Percentiles rank a stretch among this genome's conserved stretches.
These are phyloP conservation scores for Mycetomoellerius zeteki DNA, from an alignment of 1,140 invertebrate species.

Conservation along the genomic window DNA sequence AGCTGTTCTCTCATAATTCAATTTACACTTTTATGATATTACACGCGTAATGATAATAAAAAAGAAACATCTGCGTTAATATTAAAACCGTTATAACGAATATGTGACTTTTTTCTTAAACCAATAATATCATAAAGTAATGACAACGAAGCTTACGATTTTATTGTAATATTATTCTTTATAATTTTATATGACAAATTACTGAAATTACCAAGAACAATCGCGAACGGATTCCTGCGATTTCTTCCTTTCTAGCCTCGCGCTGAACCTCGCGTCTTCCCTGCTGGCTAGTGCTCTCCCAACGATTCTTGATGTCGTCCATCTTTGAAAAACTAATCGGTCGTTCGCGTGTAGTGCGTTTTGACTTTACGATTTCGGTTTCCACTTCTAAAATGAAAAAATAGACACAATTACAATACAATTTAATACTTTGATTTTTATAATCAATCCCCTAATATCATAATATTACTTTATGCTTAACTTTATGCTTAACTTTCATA, in stretches of 20 bases:
- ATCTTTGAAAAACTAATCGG: slow-evolving; percentile 94
- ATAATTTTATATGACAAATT: not conserved
- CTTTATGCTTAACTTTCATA: too few species aligned
- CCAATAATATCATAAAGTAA: not conserved
- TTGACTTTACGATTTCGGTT: slow-evolving; percentile 87
- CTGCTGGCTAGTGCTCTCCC: slow-evolving; percentile 90
- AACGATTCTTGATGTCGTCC: slow-evolving; percentile 93
- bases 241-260: slow-evolving; percentile 95
- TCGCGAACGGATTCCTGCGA: slow-evolving; percentile 93
- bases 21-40: slow-evolving; percentile 21
- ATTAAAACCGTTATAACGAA: not conserved
- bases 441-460: too few species aligned
- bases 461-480: too few species aligned
- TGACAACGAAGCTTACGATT: not conserved
- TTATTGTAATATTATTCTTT: not conserved
- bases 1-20: slow-evolving; percentile 1
- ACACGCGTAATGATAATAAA: not conserved
- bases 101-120: not conserved
- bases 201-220: slow-evolving; percentile 91
- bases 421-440: not conserved
- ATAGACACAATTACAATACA: not conserved
- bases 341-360: slow-evolving; percentile 89
- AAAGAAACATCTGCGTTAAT: not conserved
- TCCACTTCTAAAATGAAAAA: slow-evolving; percentile 81
- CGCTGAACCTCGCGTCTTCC: slow-evolving; percentile 90